A percentile compares a stretch with the other conserved stretches of the same genome.
phyloP scores from a whole-genome alignment of 30 jellyfish, hydroid and myxozoan species.

The Pseudorhiza aurosa region DNA sequence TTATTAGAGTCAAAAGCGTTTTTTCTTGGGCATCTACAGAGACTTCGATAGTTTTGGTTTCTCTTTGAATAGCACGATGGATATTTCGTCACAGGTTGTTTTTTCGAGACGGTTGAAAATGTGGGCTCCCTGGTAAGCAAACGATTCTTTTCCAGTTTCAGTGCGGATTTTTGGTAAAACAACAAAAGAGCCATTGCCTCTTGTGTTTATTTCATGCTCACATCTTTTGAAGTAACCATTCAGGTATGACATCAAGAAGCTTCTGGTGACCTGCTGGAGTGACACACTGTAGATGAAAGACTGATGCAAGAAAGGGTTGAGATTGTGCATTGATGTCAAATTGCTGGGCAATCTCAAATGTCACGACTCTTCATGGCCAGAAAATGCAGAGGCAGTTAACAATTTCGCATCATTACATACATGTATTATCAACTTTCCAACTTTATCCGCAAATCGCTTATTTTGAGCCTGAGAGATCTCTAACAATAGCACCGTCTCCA shows the following conservation, averaged over 20 bases:
- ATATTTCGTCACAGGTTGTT: too few species aligned
- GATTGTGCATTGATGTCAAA: conserved; percentile 8
- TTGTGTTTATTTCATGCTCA: too few species aligned
- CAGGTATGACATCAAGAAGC: conserved; percentile 3
- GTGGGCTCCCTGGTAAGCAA: too few species aligned
- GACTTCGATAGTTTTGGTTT: too few species aligned
- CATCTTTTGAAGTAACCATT: too few species aligned
- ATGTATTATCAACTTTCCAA: conserved; percentile 16
- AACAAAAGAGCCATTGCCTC: too few species aligned
- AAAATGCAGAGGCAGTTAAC: conserved; percentile 23
- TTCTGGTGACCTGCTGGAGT: conserved; percentile 21
- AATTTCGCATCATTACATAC: conserved; percentile 4
- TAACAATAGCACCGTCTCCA: conserved; percentile 28
- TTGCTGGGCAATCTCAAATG: conserved; percentile 24
- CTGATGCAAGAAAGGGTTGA: conserved; percentile 13
- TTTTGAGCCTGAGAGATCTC: conserved; percentile 2
- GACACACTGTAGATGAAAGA: conserved; percentile 13
- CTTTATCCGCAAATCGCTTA: background rate
- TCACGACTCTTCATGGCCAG: conserved; percentile 36
- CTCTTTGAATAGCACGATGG: too few species aligned
- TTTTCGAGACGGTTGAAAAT: too few species aligned
- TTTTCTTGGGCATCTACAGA: too few species aligned
- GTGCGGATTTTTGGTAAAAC: too few species aligned
- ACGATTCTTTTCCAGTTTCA: too few species aligned
- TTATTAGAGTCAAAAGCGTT: too few species aligned